Evolutionary conservation across 2,797 vertebrate genomes (phyloP).

Genomic region (Spheniscus humboldti): DNA sequence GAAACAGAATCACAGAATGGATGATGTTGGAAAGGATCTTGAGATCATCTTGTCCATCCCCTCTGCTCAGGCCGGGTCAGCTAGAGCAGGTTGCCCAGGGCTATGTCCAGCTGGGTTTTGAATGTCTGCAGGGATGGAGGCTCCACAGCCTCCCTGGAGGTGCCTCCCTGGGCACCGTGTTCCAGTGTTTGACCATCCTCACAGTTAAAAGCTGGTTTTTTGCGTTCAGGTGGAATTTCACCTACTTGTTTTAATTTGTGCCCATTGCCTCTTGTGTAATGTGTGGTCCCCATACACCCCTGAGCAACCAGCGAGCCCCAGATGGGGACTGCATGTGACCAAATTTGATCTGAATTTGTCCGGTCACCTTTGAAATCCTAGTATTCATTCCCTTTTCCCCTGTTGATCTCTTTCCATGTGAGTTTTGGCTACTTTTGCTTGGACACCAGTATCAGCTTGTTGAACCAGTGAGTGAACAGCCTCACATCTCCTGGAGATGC

Average conservation of each 20-base stretch:
- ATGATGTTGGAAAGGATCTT: background rate
- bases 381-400: background rate
- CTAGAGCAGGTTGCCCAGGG: background rate
- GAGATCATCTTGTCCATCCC: background rate
- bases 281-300: background rate
- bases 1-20: background rate
- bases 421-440: background rate
- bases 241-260: background rate
- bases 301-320: background rate
- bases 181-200: background rate
- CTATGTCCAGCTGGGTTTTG: background rate
- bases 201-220: background rate
- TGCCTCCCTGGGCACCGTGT: background rate
- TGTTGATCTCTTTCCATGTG: background rate
- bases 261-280: background rate
- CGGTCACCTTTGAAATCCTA: background rate
- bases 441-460: background rate
- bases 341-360: background rate
- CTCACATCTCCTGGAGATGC: background rate
- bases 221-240: background rate
- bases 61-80: background rate
- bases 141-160: background rate
- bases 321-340: background rate
- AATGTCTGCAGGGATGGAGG: background rate
- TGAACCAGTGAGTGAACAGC: background rate